These are phyloP conservation scores for Caerostris darwini DNA, from an alignment of 1,140 invertebrate species.

Conservation along the genomic window DNA sequence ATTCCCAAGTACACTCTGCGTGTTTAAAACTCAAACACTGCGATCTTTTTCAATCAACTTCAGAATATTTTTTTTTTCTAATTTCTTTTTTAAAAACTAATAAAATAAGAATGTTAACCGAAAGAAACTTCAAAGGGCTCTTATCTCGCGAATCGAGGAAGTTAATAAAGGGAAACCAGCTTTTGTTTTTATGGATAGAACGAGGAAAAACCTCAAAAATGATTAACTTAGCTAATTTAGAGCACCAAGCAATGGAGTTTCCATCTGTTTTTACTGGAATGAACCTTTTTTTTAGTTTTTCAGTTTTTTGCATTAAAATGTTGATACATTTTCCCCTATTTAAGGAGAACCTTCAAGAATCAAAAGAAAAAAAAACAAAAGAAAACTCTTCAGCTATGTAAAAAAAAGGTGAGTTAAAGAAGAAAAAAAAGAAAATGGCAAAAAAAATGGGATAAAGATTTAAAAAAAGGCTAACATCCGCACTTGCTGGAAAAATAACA, in stretches of 20 bases:
- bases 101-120: constrained; percentile 21
- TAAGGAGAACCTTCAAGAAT: neutral
- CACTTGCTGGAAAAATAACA: constrained; percentile 36
- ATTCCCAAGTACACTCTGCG: neutral
- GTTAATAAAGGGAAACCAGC: constrained; percentile 44
- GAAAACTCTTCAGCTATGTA: too few species aligned
- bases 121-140: constrained; percentile 41
- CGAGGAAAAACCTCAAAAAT: constrained; percentile 29
- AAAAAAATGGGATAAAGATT: neutral
- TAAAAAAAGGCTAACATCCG: neutral
- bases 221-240: constrained; percentile 53
- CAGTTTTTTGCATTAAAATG: constrained; percentile 19
- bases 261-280: neutral
- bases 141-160: constrained; percentile 48
- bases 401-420: neutral
- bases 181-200: constrained; percentile 9
- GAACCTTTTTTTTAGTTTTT: neutral
- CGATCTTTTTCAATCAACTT: constrained; percentile 58
- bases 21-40: constrained; percentile 33
- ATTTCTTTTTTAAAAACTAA: neutral
- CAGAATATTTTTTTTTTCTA: neutral
- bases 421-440: neutral
- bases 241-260: neutral
- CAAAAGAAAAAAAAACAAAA: neutral
- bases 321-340: constrained; percentile 30